Percentiles rank a stretch among this genome's conserved stretches.
Evolutionary conservation across 2,888 invertebrate genomes (phyloP).

Genomic region (Aspidiotus destructor): DNA sequence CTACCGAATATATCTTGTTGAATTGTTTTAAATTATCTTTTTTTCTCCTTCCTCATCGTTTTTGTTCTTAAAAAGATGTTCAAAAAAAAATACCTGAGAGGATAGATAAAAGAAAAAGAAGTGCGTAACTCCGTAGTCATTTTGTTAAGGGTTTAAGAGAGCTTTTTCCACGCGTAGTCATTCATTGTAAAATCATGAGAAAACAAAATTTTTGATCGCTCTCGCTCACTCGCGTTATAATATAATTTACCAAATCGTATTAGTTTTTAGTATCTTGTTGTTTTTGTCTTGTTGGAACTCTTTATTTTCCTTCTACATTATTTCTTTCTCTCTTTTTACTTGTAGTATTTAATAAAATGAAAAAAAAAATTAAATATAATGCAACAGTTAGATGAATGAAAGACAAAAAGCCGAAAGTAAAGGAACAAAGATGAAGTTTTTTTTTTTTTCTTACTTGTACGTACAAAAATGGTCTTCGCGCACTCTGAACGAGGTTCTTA

Average conservation of each 20-base stretch:
- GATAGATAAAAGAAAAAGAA: background rate
- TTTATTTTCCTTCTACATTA: no score
- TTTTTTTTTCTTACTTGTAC: background rate
- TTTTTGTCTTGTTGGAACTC: no score
- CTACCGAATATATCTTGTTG: conserved; percentile 18
- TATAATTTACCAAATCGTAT: background rate
- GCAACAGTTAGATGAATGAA: no score
- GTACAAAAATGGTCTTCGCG: background rate
- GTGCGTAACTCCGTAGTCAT: background rate
- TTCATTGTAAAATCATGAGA: background rate
- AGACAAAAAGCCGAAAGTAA: background rate
- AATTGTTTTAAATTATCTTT: background rate
- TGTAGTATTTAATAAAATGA: background rate
- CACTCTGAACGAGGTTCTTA: background rate
- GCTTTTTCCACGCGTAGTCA: background rate
- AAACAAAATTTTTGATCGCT: no score
- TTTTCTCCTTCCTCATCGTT: background rate
- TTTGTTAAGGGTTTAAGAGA: background rate
- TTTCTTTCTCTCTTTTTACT: no score
- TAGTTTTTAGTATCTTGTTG: background rate
- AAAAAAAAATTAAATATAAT: conserved; percentile 1
- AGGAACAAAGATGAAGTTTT: background rate
- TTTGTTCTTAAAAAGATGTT: background rate
- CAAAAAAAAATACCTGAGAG: background rate
- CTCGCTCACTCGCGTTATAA: no score